Evolutionary conservation across 2,888 invertebrate species (phyloP).

Genomic region (Bombylius major): DNA sequence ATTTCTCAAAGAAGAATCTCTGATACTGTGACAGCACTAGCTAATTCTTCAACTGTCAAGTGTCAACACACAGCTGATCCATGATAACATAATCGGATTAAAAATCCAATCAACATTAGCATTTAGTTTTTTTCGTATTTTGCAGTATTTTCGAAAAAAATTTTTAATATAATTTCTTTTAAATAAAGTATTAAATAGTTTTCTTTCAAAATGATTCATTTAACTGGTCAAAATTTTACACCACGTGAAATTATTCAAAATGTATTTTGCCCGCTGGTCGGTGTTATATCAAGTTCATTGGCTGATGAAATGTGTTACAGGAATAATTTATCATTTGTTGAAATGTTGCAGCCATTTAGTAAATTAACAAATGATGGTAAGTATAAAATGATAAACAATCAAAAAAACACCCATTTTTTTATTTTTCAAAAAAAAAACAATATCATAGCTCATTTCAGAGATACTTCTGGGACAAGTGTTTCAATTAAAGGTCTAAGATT

Average conservation of each 20-base stretch:
- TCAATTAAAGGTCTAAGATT: conserved; percentile 64
- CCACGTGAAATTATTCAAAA: conserved; percentile 79
- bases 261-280: conserved; percentile 81
- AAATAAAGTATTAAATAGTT: no score
- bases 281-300: conserved; percentile 67
- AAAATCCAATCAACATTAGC: no score
- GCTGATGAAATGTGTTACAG: conserved; percentile 77
- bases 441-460: conserved; percentile 63
- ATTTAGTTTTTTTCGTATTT: no score
- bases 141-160: no score
- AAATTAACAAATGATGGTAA: conserved; percentile 60
- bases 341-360: conserved; percentile 83
- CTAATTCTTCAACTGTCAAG: no score
- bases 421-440: not conserved
- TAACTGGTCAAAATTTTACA: conserved; percentile 49
- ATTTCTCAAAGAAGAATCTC: no score
- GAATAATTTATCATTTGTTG: conserved; percentile 81
- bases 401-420: no score
- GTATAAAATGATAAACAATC: conserved; percentile 2
- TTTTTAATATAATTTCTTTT: no score
- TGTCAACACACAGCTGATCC: no score
- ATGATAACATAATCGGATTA: no score
- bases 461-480: conserved; percentile 63
- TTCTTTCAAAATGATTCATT: conserved; percentile 28
- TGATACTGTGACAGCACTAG: no score